Evolutionary conservation across 2,888 invertebrate genomes (phyloP).

Genomic region (Keiferia lycopersicella): DNA sequence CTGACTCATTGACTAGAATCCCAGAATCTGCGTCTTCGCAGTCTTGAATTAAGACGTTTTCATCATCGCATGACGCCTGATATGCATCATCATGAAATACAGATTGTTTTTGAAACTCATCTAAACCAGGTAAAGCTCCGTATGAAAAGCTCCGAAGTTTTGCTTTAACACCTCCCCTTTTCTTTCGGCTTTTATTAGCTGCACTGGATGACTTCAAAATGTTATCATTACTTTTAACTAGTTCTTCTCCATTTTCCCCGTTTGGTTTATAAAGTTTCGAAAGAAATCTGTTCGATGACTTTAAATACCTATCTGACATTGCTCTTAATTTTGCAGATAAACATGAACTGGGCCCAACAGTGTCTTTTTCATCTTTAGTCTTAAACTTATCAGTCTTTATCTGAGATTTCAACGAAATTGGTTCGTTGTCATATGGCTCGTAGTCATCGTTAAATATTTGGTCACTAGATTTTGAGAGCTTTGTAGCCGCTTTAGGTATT

Average conservation of each 20-base stretch:
- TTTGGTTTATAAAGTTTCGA: constrained; percentile 84
- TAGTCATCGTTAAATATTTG: constrained; percentile 79
- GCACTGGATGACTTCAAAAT: constrained; percentile 57
- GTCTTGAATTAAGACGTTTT: constrained; percentile 80
- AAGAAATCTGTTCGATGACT: constrained; percentile 85
- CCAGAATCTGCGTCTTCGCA: constrained; percentile 89
- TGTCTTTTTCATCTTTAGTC: constrained; percentile 70
- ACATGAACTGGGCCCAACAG: constrained; percentile 81
- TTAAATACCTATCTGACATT: constrained; percentile 87
- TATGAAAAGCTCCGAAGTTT: constrained; percentile 87
- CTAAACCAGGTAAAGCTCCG: constrained; percentile 86
- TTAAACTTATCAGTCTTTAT: constrained; percentile 78
- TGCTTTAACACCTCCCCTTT: constrained; percentile 70
- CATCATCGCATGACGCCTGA: constrained; percentile 75
- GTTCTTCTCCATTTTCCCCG: constrained; percentile 58
- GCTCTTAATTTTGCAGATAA: constrained; percentile 86
- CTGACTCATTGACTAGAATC: constrained; percentile 87
- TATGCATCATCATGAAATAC: constrained; percentile 83
- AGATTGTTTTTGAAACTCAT: constrained; percentile 84
- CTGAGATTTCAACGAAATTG: constrained; percentile 59
- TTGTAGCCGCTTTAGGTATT: constrained; percentile 68
- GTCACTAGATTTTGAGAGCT: constrained; percentile 78
- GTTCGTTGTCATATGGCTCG: constrained; percentile 59
- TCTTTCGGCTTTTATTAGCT: constrained; percentile 64
- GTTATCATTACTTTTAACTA: constrained; percentile 53